Evolutionary conservation across 2,113 vertebrate genomes (phyloP).

Genomic region (Chamaetylas fuelleborni): DNA sequence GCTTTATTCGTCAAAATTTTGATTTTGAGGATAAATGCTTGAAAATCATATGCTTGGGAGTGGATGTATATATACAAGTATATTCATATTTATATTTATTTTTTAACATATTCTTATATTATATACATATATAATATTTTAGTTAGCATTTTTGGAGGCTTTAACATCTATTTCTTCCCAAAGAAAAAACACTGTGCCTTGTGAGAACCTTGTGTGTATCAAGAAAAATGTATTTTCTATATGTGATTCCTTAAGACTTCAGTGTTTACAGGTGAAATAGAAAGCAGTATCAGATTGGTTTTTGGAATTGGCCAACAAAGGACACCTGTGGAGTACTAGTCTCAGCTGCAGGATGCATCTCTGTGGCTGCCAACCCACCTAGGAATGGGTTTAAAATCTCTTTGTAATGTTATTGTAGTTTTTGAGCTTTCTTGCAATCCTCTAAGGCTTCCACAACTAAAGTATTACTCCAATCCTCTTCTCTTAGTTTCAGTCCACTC

Average conservation of each 20-base stretch:
- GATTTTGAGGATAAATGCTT: not conserved
- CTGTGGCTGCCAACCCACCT: not conserved
- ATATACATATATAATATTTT: not conserved
- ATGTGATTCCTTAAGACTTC: not conserved
- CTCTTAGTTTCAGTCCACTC: not conserved
- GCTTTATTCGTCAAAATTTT: not conserved
- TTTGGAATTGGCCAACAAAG: not conserved
- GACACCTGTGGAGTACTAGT: not conserved
- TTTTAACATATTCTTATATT: not conserved
- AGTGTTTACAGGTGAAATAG: not conserved
- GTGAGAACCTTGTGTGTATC: not conserved
- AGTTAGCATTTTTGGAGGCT: not conserved
- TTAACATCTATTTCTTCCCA: not conserved
- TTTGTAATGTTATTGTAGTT: not conserved
- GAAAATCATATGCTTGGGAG: not conserved
- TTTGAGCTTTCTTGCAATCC: not conserved
- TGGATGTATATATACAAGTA: not conserved
- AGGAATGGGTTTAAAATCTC: not conserved
- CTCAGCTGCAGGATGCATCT: not conserved
- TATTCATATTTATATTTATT: not conserved
- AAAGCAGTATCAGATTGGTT: not conserved
- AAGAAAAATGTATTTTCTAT: not conserved
- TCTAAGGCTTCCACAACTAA: not conserved
- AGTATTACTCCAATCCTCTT: not conserved
- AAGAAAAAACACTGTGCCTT: not conserved